These are phyloP conservation scores for Nezara viridula DNA, from an alignment of 2,888 invertebrate species.

Conservation along the genomic window DNA sequence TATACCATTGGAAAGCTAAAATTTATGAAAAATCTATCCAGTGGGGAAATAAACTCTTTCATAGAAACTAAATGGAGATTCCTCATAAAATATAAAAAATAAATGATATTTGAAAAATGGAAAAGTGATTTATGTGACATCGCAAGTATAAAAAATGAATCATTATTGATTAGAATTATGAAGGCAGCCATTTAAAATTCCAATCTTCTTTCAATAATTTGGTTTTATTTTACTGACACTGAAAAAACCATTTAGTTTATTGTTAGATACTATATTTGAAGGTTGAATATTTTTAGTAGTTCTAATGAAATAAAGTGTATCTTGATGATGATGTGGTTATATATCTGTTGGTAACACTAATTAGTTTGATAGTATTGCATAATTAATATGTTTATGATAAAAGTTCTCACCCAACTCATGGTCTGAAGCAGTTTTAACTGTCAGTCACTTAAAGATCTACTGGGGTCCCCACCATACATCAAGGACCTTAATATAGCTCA, in stretches of 20 bases:
- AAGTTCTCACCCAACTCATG: background rate
- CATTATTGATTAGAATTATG: too few relatives aligned
- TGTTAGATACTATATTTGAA: background rate
- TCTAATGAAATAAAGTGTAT: background rate
- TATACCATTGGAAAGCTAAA: too few relatives aligned
- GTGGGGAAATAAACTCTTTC: too few relatives aligned
- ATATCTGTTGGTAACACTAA: background rate
- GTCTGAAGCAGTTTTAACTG: background rate
- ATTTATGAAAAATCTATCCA: too few relatives aligned
- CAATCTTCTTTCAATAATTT: background rate
- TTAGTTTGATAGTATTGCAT: background rate
- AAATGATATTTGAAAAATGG: too few relatives aligned
- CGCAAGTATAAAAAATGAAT: too few relatives aligned
- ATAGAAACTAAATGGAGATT: too few relatives aligned
- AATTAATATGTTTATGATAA: background rate
- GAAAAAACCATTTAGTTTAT: background rate
- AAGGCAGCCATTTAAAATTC: too few relatives aligned
- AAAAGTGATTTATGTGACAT: too few relatives aligned
- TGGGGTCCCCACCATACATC: background rate
- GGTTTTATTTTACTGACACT: background rate
- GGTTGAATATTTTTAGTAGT: background rate
- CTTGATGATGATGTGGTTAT: background rate
- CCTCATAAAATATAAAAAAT: too few relatives aligned
- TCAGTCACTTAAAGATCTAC: background rate
- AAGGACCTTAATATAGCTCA: background rate